Base-by-base conservation (phyloP, 2,888 invertebrate genomes). In the Cheilosia impressa region DNA sequence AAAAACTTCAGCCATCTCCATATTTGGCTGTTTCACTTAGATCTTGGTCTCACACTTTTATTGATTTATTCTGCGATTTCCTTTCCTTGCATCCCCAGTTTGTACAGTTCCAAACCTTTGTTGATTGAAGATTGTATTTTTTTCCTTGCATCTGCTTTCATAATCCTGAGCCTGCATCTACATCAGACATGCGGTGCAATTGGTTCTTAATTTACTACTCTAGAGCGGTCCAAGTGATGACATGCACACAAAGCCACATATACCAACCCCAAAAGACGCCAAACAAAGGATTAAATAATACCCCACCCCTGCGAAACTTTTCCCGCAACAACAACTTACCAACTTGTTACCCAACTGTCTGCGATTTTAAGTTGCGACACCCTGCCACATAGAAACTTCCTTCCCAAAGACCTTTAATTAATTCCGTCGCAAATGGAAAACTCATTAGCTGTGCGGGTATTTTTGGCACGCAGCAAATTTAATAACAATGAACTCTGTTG, bases 351-450 rank as follows among this genome's bases (percentile, higher is more conserved):
- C 65, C 69, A 65, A 62, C 43, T 24, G 19, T 43, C 34, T 63
- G 19, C 6, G n/a, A 31, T 55, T 41, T 50, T 17, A 19, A n/a
- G 58, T 27, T 65, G 63, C 60, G 22, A 43, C 58, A 27, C 68
- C 47, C 34, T 5, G 15, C 17, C 45, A 2, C 7, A 2, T 22
- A 50, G 10, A 22, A 9, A 19, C 22, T 9, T 22, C 50, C 55
- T 15, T 71, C 47, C 71, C 66, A 52, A 55, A 72, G 66, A 62
- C 72, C 60, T 76, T 13, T 85, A 85, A 85, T 81, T 81, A 85
- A 80, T 81, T 81, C 76, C 62, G 71, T 72, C 66, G 69, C 76
- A 53, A 85, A 76, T 76, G 71, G 71, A 66, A 85, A 85, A 76
- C 53, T 80, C 84, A 78, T 71, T 78, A 76, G 71, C 62, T 65